Percentiles rank a stretch among this genome's conserved stretches.
These are phyloP conservation scores for Cranoglanis bouderius DNA, from an alignment of 2,113 vertebrate genomes.

Conservation along the genomic window DNA sequence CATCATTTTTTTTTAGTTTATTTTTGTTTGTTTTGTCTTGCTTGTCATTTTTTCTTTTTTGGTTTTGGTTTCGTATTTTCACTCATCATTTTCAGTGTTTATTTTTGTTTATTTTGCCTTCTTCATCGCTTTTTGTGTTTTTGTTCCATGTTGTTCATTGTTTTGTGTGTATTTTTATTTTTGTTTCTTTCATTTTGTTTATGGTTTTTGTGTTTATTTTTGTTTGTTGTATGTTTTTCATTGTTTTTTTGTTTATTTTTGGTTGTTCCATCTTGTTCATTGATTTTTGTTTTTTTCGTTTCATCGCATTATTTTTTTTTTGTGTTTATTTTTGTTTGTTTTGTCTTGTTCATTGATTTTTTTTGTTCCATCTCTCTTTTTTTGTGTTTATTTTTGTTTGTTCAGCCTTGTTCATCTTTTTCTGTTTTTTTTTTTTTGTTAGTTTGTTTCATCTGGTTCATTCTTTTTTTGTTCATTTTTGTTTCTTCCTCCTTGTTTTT, in stretches of 20 bases:
- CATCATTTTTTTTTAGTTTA: too few relatives aligned
- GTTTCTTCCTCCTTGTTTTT: accelerated
- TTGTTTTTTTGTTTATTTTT: background rate
- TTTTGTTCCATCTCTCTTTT: too few relatives aligned
- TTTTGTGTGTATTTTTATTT: background rate
- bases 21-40: background rate
- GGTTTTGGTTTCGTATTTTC: background rate
- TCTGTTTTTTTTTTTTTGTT: background rate
- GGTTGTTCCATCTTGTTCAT: background rate
- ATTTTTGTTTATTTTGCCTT: background rate
- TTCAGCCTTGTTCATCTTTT: too few relatives aligned
- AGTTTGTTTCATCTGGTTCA: background rate
- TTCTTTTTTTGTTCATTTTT: background rate
- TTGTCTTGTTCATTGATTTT: background rate
- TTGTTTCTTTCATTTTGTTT: too few relatives aligned
- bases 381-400: background rate
- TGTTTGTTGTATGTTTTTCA: too few relatives aligned
- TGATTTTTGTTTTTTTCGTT: background rate
- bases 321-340: background rate
- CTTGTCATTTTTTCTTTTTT: background rate
- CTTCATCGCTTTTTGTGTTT: background rate
- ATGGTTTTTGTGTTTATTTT: too few relatives aligned
- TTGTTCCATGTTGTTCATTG: background rate
- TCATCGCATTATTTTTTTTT: background rate
- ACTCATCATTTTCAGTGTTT: background rate